Base-by-base conservation (phyloP, 1,140 invertebrate species). In the Drosophila mauritiana region DNA sequence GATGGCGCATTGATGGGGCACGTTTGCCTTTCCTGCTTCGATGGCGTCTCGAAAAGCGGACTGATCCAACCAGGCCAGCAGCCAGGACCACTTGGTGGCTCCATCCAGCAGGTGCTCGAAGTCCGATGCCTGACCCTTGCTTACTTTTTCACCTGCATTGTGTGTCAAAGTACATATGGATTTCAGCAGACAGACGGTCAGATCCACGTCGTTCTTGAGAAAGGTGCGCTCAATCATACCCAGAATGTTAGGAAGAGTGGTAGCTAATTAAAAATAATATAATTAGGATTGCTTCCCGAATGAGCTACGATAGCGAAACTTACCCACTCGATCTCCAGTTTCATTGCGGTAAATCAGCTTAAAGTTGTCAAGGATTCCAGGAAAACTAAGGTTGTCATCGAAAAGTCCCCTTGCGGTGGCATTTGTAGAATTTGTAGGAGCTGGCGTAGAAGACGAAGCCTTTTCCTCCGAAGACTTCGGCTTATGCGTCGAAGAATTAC, bases 301-400 rank as follows among this genome's bases (percentile, higher is more conserved):
- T 22, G 20, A 22, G 20, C 0, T 22, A 2, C 20, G 20, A 2
- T 22, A 22, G 20, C 2, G 2, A 22, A 22, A 48, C 83, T 59
- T 46, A 91, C 90, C 90, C 49, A 91, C 78, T 17, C 74, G 63
- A 15, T 67, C 64, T 20, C 90, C 90, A 7, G 76, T 85, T 12
- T 58, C 65, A 34, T 91, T 91, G 49, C 58, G 78, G 52, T 91
- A 90, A 6, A 91, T 55, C 1, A 91, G 56, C 48, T 90, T 91
- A 12, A 91, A 88, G 37, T 88, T 72, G 3, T 91, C 73, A 8
- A 91, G 63, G 2, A 89, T 43, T 39, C 54, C 55, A 4, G 72
- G 34, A 2, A 83, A 58, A 36, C 31, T 53, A 5, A 48, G 31
- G 7, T 80, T 52, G 4, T 72, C 69, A 1, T 80, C 69, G 13